Conservation (phyloP, 2,797 vertebrate genomes). For the Phoxinus dragarum region DNA sequence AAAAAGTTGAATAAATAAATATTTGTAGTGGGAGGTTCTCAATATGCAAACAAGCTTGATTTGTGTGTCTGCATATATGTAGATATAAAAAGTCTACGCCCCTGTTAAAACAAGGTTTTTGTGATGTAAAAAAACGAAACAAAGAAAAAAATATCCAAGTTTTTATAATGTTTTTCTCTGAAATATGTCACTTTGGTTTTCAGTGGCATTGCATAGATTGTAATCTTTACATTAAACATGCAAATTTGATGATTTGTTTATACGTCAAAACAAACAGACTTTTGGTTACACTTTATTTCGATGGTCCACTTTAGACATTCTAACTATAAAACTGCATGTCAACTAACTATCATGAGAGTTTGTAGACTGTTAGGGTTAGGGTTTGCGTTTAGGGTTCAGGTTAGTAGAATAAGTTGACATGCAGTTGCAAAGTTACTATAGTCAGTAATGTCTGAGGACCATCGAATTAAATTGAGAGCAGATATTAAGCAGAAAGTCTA, state of each 20-base stretch:
- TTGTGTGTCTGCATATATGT: neutral
- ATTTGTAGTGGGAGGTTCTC: neutral
- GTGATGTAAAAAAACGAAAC: neutral
- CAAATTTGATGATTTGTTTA: neutral
- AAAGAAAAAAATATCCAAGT: neutral
- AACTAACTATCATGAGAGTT: neutral
- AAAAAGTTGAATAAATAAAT: neutral
- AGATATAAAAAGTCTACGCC: neutral
- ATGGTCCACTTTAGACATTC: neutral
- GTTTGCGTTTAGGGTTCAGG: neutral
- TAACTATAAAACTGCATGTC: neutral
- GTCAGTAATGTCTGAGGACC: neutral
- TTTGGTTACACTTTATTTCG: neutral
- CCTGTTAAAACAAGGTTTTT: neutral
- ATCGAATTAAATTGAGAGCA: neutral
- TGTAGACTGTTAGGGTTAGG: neutral
- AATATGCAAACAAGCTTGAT: neutral
- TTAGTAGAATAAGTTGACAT: neutral
- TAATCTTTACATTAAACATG: neutral
- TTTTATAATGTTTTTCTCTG: no score
- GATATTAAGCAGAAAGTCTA: neutral
- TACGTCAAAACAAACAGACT: neutral
- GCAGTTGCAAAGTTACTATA: neutral
- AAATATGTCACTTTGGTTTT: neutral
- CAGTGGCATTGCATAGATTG: neutral